phyloP scores from a whole-genome alignment of 2,113 vertebrate species.

The Etheostoma cragini region DNA sequence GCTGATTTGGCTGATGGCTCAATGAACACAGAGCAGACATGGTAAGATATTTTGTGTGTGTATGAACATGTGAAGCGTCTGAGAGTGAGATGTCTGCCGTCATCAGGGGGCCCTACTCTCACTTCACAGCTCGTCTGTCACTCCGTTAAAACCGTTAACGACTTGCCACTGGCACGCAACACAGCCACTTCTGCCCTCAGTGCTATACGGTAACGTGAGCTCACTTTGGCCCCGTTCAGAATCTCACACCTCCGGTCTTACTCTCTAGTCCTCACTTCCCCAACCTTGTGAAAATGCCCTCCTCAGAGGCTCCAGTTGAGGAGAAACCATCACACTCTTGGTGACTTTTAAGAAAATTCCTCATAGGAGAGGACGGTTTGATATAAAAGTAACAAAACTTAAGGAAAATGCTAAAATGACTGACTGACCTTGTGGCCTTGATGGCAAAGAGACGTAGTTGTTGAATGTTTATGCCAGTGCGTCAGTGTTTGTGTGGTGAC shows the following conservation, averaged over 20 bases:
- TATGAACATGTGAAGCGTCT: conserved; percentile 1
- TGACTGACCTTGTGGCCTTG: conserved; percentile 29
- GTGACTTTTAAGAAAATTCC: conserved; percentile 21
- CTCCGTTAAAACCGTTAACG: conserved; percentile 80
- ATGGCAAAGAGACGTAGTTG: conserved; percentile 7
- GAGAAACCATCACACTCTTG: conserved; percentile 6
- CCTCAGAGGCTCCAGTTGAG: background rate
- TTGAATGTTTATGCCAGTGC: conserved; percentile 23
- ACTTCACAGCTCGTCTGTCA: conserved; percentile 78
- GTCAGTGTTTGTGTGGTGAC: conserved; percentile 23
- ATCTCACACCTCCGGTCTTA: conserved; percentile 73
- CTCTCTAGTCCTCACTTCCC: conserved; percentile 32
- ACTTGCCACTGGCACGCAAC: conserved; percentile 74
- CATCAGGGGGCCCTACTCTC: conserved; percentile 59
- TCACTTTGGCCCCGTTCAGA: conserved; percentile 64
- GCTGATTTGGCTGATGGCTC: conserved; percentile 21
- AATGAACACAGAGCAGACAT: conserved; percentile 35
- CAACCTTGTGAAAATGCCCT: conserved; percentile 44
- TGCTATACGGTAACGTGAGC: conserved; percentile 70
- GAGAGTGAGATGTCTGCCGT: conserved; percentile 75
- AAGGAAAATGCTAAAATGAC: background rate
- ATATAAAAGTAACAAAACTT: conserved; percentile 23
- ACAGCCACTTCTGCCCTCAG: conserved; percentile 35
- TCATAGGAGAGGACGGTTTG: background rate
- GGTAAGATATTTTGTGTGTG: conserved; percentile 22